These are phyloP conservation scores for Eurystomus gularis DNA, from an alignment of 2,113 vertebrate genomes.

Conservation along the genomic window DNA sequence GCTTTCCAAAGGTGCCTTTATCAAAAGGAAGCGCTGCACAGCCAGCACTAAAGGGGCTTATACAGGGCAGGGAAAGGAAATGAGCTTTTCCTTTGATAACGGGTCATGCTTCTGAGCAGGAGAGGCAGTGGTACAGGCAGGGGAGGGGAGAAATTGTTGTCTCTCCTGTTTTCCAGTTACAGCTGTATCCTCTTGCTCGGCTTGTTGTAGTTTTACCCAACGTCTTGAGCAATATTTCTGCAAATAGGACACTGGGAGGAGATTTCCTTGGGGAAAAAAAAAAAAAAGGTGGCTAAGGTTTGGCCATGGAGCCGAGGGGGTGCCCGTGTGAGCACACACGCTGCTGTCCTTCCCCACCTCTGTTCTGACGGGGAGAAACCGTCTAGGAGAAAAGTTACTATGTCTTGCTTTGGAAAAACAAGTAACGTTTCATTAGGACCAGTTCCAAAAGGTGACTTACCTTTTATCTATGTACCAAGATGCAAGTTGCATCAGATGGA, in stretches of 20 bases:
- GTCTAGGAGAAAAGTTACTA: background rate
- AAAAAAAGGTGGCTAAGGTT: background rate
- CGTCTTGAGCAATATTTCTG: background rate
- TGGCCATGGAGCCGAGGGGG: background rate
- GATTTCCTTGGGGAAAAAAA: background rate
- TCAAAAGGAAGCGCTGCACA: background rate
- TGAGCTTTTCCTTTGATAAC: background rate
- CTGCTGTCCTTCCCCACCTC: background rate
- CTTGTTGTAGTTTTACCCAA: background rate
- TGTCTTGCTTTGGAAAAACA: constrained; percentile 4
- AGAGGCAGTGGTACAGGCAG: background rate
- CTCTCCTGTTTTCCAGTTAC: background rate
- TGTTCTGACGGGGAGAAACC: background rate
- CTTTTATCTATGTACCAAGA: background rate
- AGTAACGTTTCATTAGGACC: background rate
- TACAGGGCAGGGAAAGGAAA: background rate
- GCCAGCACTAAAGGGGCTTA: background rate
- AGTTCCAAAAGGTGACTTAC: constrained; percentile 25
- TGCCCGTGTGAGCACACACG: background rate
- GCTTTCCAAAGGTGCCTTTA: constrained; percentile 51
- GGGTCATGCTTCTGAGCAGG: background rate
- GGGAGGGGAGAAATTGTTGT: background rate
- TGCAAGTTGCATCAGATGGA: background rate
- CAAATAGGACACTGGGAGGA: background rate
- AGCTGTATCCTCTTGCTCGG: background rate